phyloP scores from a whole-genome alignment of 2,888 invertebrate genomes.

The Watsonalla binaria region DNA sequence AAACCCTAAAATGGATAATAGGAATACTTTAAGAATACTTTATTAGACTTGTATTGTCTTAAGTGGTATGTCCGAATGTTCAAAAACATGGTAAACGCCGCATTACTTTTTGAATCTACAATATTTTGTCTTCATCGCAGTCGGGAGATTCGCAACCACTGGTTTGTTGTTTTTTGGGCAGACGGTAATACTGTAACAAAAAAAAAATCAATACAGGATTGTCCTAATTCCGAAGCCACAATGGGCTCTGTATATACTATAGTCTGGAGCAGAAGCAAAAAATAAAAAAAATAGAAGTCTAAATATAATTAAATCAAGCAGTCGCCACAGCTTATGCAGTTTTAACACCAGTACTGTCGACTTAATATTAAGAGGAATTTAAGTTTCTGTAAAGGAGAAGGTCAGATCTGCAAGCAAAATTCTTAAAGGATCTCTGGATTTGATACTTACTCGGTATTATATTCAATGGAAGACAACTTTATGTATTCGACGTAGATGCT shows the following conservation, averaged over 20 bases:
- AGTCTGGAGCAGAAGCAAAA: no score
- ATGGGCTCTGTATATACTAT: no score
- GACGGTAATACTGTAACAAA: slow-evolving; percentile 80
- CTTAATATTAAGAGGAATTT: no score
- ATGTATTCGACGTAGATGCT: slow-evolving; percentile 86
- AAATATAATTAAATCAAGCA: no score
- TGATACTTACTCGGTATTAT: slow-evolving; percentile 79
- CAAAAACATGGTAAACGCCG: background rate
- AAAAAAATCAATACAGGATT: slow-evolving; percentile 3
- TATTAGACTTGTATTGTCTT: slow-evolving; percentile 30
- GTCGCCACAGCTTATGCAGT: no score
- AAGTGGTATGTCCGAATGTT: slow-evolving; percentile 20
- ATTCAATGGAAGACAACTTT: slow-evolving; percentile 85
- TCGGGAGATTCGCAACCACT: slow-evolving; percentile 81
- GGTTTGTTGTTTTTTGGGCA: slow-evolving; percentile 83
- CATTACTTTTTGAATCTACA: slow-evolving; percentile 46
- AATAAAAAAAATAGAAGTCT: no score
- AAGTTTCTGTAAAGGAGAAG: no score
- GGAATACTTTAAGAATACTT: slow-evolving; percentile 56
- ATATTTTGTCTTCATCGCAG: slow-evolving; percentile 66
- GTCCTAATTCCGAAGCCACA: no score
- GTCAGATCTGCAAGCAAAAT: background rate
- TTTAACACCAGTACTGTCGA: no score
- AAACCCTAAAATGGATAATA: slow-evolving; percentile 11
- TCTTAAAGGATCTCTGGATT: background rate